phyloP scores from a whole-genome alignment of 2,888 invertebrate genomes.

The Arrhopalites spinosus region DNA sequence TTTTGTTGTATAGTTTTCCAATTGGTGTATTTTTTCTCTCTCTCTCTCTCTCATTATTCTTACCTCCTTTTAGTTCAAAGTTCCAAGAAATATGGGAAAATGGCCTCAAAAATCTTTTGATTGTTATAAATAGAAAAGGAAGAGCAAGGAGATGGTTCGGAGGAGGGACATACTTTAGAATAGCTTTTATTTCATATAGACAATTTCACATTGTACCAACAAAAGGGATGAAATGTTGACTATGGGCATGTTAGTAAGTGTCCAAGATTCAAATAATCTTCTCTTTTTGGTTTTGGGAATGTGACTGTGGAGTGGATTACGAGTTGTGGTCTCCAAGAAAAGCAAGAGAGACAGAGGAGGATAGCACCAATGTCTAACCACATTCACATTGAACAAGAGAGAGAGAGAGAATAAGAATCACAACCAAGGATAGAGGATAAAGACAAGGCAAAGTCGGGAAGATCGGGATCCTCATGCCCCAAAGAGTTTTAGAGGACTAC shows the following conservation, averaged over 20 bases:
- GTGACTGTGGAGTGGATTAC: not conserved
- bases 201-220: no score
- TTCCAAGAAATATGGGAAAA: no score
- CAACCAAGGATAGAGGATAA: slow-evolving; percentile 5
- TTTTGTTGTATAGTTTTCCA: not conserved
- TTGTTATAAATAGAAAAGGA: no score
- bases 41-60: not conserved
- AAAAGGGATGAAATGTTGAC: no score
- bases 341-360: not conserved
- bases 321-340: no score
- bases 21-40: not conserved
- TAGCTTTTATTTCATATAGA: no score
- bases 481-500: slow-evolving; percentile 29
- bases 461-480: slow-evolving; percentile 33
- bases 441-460: not conserved
- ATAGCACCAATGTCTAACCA: not conserved
- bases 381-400: not conserved
- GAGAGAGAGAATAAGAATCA: not conserved
- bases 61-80: no score
- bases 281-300: not conserved
- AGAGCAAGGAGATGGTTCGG: no score
- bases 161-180: no score
- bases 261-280: no score
- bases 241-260: not conserved
- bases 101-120: no score